A percentile compares a stretch with the other conserved stretches of the same genome.
Evolutionary conservation across 1,140 invertebrate species (phyloP).

Genomic region (Atta colombica): DNA sequence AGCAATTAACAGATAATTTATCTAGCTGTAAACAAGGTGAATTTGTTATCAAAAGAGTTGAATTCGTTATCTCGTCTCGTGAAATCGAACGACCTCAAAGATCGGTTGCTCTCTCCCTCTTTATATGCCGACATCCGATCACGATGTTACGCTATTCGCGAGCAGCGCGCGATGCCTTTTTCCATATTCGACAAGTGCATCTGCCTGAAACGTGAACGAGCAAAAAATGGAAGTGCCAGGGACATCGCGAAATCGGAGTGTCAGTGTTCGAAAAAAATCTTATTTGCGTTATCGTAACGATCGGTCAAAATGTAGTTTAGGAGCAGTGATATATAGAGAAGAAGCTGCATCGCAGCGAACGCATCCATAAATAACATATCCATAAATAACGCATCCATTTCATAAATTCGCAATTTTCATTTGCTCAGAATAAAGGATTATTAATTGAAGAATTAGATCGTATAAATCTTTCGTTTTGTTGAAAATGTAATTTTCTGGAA

Average conservation of each 20-base stretch:
- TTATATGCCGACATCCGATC: neutral
- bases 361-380: neutral
- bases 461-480: neutral
- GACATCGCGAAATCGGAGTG: conserved; percentile 18
- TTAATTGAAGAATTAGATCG: neutral
- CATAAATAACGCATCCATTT: neutral
- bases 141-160: neutral
- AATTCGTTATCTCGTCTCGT: conserved; percentile 13
- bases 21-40: conserved; percentile 68
- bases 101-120: conserved; percentile 4
- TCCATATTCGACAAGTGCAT: conserved; percentile 53
- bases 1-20: conserved; percentile 69
- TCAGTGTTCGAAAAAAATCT: conserved; percentile 3
- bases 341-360: neutral
- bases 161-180: conserved; percentile 23
- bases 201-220: conserved; percentile 18
- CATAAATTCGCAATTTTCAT: neutral
- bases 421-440: neutral
- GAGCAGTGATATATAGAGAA: too few relatives aligned
- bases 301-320: neutral
- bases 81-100: conserved; percentile 46
- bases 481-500: neutral
- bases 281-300: neutral
- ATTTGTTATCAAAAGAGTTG: conserved; percentile 69
- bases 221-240: conserved; percentile 22